Evolutionary conservation across 2,888 invertebrate genomes (phyloP).

Genomic region (Arge pagana): DNA sequence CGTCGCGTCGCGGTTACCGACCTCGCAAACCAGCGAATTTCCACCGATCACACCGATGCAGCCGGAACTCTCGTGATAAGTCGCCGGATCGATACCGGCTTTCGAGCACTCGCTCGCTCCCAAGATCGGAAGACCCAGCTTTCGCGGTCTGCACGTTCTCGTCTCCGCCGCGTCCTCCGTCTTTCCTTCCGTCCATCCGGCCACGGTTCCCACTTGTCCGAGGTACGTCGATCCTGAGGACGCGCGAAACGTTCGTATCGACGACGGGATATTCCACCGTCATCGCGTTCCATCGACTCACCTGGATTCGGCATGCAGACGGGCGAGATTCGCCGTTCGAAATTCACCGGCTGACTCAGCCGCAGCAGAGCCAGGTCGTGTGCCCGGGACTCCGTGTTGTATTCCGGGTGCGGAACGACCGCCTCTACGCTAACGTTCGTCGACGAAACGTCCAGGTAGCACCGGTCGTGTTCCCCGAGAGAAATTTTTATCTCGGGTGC

Average conservation of each 20-base stretch:
- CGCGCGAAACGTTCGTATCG: conserved; percentile 32
- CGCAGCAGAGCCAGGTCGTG: conserved; percentile 67
- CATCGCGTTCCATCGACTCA: conserved; percentile 41
- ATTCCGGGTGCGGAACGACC: conserved; percentile 63
- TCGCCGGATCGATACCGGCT: conserved; percentile 47
- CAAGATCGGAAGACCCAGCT: conserved; percentile 62
- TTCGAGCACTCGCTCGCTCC: conserved; percentile 57
- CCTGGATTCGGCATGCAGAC: conserved; percentile 64
- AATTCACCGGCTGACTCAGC: conserved; percentile 60
- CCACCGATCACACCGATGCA: conserved; percentile 63
- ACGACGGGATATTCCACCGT: not conserved
- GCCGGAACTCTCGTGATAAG: conserved; percentile 61
- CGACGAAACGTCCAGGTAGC: conserved; percentile 60
- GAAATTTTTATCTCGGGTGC: conserved; percentile 60
- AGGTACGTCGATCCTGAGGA: conserved; percentile 56
- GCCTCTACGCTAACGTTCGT: conserved; percentile 61
- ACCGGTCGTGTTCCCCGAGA: conserved; percentile 63
- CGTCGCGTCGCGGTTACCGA: conserved; percentile 42
- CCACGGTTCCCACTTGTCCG: conserved; percentile 61
- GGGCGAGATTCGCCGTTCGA: conserved; percentile 62
- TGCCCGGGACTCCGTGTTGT: conserved; percentile 59
- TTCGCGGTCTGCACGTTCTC: conserved; percentile 60
- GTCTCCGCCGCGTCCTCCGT: conserved; percentile 34
- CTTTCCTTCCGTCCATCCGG: conserved; percentile 57
- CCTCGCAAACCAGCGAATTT: conserved; percentile 60